Conservation (phyloP, 1,140 invertebrate genomes). For the Acyrthosiphon pisum region DNA sequence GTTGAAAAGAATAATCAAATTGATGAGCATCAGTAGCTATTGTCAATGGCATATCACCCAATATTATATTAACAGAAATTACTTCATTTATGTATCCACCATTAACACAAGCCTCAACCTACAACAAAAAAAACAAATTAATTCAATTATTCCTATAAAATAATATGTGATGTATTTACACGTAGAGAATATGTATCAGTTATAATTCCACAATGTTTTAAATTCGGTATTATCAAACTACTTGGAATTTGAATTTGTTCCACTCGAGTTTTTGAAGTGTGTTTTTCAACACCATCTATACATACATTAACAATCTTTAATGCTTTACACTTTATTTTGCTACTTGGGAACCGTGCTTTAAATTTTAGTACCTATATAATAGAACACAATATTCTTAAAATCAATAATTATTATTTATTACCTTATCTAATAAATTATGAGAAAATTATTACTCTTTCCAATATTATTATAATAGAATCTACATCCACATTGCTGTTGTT, state of each 20-base stretch:
- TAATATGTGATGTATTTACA: conserved; percentile 62
- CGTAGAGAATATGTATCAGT: conserved; percentile 71
- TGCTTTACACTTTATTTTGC: conserved; percentile 62
- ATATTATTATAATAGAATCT: conserved; percentile 68
- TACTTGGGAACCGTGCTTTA: conserved; percentile 64
- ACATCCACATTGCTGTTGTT: conserved; percentile 74
- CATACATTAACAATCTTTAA: conserved; percentile 65
- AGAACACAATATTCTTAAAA: conserved; percentile 1
- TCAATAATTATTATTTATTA: not conserved
- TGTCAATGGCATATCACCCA: conserved; percentile 2
- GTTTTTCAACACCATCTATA: conserved; percentile 67
- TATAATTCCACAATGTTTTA: conserved; percentile 71
- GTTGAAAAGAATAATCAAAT: not conserved
- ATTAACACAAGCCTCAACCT: conserved; percentile 33
- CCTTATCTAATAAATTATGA: conserved; percentile 3
- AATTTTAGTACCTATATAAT: conserved; percentile 55
- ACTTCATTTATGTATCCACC: not conserved
- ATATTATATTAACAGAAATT: not conserved
- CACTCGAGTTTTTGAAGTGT: conserved; percentile 67
- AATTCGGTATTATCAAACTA: conserved; percentile 67
- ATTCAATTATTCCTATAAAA: not conserved
- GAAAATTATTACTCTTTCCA: conserved; percentile 66
- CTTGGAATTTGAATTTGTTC: conserved; percentile 71
- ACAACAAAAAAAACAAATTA: not conserved
- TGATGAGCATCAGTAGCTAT: not conserved